phyloP scores from a whole-genome alignment of 1,140 invertebrate species.

The Acromyrmex charruanus region DNA sequence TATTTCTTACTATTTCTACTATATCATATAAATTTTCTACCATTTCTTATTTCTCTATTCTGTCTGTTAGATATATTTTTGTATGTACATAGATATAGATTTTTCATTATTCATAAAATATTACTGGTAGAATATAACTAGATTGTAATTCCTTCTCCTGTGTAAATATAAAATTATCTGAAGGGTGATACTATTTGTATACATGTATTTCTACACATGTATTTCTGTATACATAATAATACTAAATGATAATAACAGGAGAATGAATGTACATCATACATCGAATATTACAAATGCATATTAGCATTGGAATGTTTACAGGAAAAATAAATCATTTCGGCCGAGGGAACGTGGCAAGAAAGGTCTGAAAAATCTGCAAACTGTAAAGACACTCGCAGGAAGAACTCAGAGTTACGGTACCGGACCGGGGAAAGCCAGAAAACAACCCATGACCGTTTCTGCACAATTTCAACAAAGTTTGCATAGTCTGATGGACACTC shows the following conservation, averaged over 20 bases:
- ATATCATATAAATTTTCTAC: slow-evolving; percentile 53
- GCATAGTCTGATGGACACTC: slow-evolving; percentile 96
- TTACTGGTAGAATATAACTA: slow-evolving; percentile 1
- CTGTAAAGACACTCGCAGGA: slow-evolving; percentile 95
- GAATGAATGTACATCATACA: slow-evolving; percentile 38
- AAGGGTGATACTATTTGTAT: neutral
- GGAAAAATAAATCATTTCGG: slow-evolving; percentile 96
- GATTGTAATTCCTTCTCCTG: slow-evolving; percentile 66
- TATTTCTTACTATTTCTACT: slow-evolving; percentile 41
- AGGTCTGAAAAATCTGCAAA: slow-evolving; percentile 95
- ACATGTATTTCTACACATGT: slow-evolving; percentile 18
- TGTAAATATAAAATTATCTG: neutral
- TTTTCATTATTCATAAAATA: neutral
- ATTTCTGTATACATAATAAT: neutral
- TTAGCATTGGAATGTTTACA: slow-evolving; percentile 83
- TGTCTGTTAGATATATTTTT: slow-evolving; percentile 48
- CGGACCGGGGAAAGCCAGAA: slow-evolving; percentile 90
- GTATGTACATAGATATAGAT: slow-evolving; percentile 18
- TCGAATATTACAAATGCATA: slow-evolving; percentile 14
- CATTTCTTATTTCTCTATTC: slow-evolving; percentile 61
- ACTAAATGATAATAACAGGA: slow-evolving; percentile 53
- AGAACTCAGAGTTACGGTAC: slow-evolving; percentile 88
- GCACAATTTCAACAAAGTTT: slow-evolving; percentile 98
- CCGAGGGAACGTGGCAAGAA: slow-evolving; percentile 93
- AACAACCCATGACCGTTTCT: slow-evolving; percentile 96